A percentile compares a stretch with the other conserved stretches of the same genome.
These are phyloP conservation scores for Prosapia bicincta DNA, from an alignment of 2,888 invertebrate species.

Conservation along the genomic window DNA sequence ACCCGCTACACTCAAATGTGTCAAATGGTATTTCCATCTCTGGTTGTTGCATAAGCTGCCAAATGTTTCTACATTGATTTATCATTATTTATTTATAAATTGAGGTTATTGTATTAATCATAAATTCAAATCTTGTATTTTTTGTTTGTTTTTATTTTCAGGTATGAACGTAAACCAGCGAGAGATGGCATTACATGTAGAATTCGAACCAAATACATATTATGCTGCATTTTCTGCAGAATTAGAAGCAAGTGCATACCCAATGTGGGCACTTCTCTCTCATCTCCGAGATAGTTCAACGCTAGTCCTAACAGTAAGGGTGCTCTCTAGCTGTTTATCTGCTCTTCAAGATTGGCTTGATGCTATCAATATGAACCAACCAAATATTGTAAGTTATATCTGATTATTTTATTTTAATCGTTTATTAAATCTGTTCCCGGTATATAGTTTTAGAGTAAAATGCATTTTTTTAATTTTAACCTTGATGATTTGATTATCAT, in stretches of 20 bases:
- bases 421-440: no score
- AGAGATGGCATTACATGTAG: conserved; percentile 86
- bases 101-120: no score
- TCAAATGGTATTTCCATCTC: no score
- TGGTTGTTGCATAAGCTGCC: no score
- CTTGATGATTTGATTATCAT: no score
- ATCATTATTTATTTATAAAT: no score
- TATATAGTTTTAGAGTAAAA: no score
- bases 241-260: conserved; percentile 93
- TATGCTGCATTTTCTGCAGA: conserved; percentile 98
- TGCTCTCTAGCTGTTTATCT: conserved; percentile 70
- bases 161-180: conserved; percentile 97
- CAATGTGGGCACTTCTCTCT: conserved; percentile 95
- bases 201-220: conserved; percentile 96
- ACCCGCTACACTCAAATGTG: no score
- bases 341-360: conserved; percentile 87
- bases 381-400: conserved; percentile 64
- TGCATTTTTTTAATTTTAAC: no score
- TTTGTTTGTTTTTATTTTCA: conserved; percentile 44
- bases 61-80: no score
- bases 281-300: conserved; percentile 78
- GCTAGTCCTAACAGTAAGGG: conserved; percentile 65
- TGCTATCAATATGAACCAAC: conserved; percentile 70
- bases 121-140: no score
- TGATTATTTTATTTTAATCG: no score